Evolutionary conservation across 1,140 invertebrate genomes (phyloP), one percentile per base, ranked within the genome.

Genomic region (Bombus soroeensis): DNA sequence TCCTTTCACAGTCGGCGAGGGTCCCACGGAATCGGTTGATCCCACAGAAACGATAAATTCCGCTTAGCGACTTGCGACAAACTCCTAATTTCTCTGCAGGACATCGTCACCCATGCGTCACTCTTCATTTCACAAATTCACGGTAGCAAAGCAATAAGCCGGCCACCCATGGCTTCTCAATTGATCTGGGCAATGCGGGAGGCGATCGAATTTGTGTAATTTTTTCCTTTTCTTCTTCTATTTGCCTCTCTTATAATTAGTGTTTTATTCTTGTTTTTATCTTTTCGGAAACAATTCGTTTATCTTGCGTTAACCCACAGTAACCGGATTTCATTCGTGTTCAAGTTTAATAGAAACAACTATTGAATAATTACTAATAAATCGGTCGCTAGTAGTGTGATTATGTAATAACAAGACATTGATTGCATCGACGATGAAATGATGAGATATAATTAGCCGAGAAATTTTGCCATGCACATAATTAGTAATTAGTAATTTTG

Each of bases 31-130:
- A 71, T 86, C 71, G 81, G 66, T 83, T 90, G 89, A 89, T 87
- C 86, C 88, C 79, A 66, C 59, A 59, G 78, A 85, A 90, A 87
- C 85, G 81, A 90, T 90, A 88, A 90, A 90, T 90, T 90, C 66
- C 64, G 79, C 66, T 89, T 90, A 90, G 86, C 79, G 57, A n/a
- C 37, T 73, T 47, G 68, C 47, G 79, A 84, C 83, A 59, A 76
- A 83, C 71, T 81, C 66, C 82, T 90, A 87, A 90, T 90, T 89
- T 87, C 88, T 87, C 88, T 57, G 85, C 85, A 68, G 89, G 89
- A 81, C 73, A 87, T 75, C 81, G 79, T 86, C 82, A 47, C 39
- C 59, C 47, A 64, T 80, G 77, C 77, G 79, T 81, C 80, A 75
- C 66, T 77, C 71, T 76, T 83, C 39, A 70, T 85, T 81, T 90